These are phyloP conservation scores for Rattus norvegicus DNA, from an alignment of 2,113 vertebrate species.

Conservation along the genomic window GRCr8 NC_086037.1:12308001-12308500, in stretches of 20 bases:
- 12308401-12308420: too few species aligned
- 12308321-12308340: too few species aligned
- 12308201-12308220: background rate
- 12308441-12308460: too few species aligned
- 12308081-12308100: background rate
- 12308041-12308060: background rate
- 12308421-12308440: too few species aligned
- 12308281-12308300: too few species aligned
- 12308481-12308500: background rate
- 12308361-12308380: too few species aligned
- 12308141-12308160: background rate
- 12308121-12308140: background rate
- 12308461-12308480: too few species aligned
- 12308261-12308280: too few species aligned
- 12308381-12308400: too few species aligned
- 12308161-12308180: background rate
- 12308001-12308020: background rate
- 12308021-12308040: background rate
- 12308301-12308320: too few species aligned
- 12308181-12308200: background rate
- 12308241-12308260: background rate
- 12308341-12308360: too few species aligned
- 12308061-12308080: background rate
- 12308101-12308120: background rate
- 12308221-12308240: background rate